Conservation (phyloP, 2,797 vertebrate species). For the Myotis daubentonii region DNA sequence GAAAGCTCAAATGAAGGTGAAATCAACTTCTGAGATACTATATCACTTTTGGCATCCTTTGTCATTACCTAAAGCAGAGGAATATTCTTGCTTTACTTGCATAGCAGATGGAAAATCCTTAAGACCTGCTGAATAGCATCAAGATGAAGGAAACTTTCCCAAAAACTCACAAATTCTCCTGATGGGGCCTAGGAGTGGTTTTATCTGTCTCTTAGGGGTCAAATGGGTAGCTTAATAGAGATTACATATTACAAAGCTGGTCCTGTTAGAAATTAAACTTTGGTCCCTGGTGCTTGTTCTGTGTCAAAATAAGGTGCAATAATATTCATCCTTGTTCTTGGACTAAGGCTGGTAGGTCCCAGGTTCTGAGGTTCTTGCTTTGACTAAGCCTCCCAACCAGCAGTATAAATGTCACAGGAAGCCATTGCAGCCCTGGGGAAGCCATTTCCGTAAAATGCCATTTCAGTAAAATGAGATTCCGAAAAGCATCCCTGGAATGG, state of each 20-base stretch:
- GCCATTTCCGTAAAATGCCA: neutral
- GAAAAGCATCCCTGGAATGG: neutral
- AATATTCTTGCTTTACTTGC: neutral
- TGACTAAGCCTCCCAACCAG: neutral
- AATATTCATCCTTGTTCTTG: neutral
- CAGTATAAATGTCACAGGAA: neutral
- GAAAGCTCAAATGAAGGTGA: constrained; percentile 75
- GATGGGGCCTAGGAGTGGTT: neutral
- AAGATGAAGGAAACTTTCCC: neutral
- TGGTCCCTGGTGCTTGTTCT: neutral
- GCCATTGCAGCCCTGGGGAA: neutral
- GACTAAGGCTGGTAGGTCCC: neutral
- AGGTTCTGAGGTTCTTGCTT: neutral
- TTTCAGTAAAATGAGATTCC: neutral
- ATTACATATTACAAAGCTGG: neutral
- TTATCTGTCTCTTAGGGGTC: neutral
- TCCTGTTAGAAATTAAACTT: neutral
- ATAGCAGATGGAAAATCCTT: constrained; percentile 42
- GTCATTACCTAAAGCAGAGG: constrained; percentile 48
- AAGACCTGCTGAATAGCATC: neutral
- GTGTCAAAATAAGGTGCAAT: neutral
- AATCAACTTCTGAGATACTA: constrained; percentile 46
- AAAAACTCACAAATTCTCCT: neutral
- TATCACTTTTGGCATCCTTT: constrained; percentile 36
- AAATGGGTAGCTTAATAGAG: neutral